Evolutionary conservation across 2,113 vertebrate genomes (phyloP).

Genomic region (Mola mola): DNA sequence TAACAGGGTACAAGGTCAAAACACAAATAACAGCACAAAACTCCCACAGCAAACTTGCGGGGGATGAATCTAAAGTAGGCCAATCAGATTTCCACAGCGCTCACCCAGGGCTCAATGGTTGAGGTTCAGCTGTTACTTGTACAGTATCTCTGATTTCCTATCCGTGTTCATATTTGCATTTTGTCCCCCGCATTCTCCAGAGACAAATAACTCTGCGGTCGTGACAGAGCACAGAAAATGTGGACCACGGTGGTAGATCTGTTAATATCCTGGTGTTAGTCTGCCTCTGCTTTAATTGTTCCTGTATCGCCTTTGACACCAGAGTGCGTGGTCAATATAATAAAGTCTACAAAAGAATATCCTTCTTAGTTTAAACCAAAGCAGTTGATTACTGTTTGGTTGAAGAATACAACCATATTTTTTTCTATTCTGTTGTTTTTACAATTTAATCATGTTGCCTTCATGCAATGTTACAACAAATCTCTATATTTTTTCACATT

Average conservation of each 20-base stretch:
- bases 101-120: neutral
- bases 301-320: no score
- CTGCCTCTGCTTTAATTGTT: neutral
- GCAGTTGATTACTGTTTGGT: no score
- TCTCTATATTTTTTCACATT: no score
- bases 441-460: no score
- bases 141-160: neutral
- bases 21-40: slow-evolving; percentile 21
- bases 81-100: slow-evolving; percentile 3
- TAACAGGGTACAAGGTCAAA: slow-evolving; percentile 11
- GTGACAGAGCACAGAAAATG: neutral
- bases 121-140: neutral
- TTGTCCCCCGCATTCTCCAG: neutral
- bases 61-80: slow-evolving; percentile 1
- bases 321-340: no score
- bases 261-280: neutral
- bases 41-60: slow-evolving; percentile 10
- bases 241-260: neutral
- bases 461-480: no score
- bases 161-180: neutral
- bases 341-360: no score
- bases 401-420: no score
- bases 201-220: neutral
- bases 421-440: no score
- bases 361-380: no score